phyloP scores from a whole-genome alignment of 2,888 invertebrate genomes.

The Isoperla grammatica region DNA sequence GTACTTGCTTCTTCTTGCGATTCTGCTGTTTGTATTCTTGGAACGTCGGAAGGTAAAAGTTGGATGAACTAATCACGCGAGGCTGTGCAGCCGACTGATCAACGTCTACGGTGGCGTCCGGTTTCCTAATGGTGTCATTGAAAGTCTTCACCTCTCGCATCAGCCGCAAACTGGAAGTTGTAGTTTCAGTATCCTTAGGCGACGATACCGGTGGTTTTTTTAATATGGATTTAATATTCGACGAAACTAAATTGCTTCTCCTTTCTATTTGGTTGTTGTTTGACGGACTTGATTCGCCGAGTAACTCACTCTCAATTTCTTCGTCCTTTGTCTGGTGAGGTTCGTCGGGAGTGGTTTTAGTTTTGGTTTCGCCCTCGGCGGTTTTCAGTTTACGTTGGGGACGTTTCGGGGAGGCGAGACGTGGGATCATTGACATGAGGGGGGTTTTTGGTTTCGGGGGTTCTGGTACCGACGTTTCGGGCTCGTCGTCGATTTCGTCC shows the following conservation, averaged over 20 bases:
- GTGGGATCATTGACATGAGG: slow-evolving; percentile 36
- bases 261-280: slow-evolving; percentile 12
- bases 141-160: slow-evolving; percentile 19
- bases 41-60: slow-evolving; percentile 58
- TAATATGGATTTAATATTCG: slow-evolving; percentile 49
- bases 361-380: background rate
- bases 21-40: slow-evolving; percentile 43
- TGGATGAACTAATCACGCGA: slow-evolving; percentile 33
- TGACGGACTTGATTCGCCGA: slow-evolving; percentile 13
- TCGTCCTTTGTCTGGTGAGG: slow-evolving; percentile 39
- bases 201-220: slow-evolving; percentile 44
- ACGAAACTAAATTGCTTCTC: slow-evolving; percentile 12
- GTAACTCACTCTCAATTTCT: slow-evolving; percentile 35
- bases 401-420: slow-evolving; percentile 53
- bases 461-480: slow-evolving; percentile 36
- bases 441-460: slow-evolving; percentile 28
- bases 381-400: slow-evolving; percentile 54
- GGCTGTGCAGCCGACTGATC: slow-evolving; percentile 32
- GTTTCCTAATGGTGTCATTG: slow-evolving; percentile 25
- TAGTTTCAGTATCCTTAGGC: slow-evolving; percentile 23
- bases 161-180: background rate
- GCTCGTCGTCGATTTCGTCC: slow-evolving; percentile 19
- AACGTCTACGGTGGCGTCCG: background rate
- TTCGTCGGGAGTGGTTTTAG: slow-evolving; percentile 45
- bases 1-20: slow-evolving; percentile 41